Conservation (phyloP, 2,113 vertebrate species). For the Collichthys lucidus region DNA sequence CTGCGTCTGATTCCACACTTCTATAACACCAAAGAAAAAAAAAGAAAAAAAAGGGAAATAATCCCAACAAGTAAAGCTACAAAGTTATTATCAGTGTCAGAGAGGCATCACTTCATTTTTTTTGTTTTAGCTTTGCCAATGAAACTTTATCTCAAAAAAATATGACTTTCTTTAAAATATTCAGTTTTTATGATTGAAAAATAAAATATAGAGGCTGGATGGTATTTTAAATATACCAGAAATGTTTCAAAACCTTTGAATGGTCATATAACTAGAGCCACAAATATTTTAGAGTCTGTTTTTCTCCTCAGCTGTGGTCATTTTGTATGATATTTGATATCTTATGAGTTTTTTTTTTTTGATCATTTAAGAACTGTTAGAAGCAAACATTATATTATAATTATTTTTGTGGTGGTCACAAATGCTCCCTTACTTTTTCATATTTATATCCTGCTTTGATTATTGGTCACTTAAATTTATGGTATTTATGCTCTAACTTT, state of each 20-base stretch:
- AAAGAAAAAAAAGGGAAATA: no score
- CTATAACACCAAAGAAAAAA: neutral
- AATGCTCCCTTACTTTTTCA: neutral
- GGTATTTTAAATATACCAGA: neutral
- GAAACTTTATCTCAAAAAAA: neutral
- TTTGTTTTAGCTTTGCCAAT: neutral
- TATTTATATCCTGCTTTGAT: neutral
- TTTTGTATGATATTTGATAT: no score
- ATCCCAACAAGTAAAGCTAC: neutral
- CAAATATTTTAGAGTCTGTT: neutral
- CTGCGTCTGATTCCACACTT: slow-evolving; percentile 23
- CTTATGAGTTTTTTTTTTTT: neutral
- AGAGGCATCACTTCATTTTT: no score
- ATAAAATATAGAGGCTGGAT: neutral
- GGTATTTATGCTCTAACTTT: neutral
- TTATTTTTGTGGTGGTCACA: neutral
- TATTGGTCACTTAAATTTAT: slow-evolving; percentile 18
- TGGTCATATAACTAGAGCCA: no score
- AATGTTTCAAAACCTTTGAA: neutral
- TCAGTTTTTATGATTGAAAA: neutral
- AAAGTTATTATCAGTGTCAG: neutral
- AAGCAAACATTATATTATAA: neutral
- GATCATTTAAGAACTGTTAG: neutral
- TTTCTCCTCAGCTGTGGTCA: neutral
- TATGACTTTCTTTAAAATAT: neutral